These are phyloP conservation scores for Bellardia bayeri DNA, from an alignment of 2,888 invertebrate genomes.

Conservation along the genomic window DNA sequence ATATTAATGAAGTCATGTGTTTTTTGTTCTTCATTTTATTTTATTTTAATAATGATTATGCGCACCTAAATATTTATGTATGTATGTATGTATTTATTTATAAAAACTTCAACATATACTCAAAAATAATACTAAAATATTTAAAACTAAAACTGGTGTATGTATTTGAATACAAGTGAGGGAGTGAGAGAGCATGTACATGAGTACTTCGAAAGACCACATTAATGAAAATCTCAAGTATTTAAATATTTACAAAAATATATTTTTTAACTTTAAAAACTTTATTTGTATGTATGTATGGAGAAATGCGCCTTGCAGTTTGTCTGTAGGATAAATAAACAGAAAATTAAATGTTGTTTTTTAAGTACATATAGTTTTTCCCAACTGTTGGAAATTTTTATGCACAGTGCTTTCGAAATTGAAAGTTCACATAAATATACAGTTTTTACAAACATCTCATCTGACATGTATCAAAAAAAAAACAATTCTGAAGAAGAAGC, in stretches of 20 bases:
- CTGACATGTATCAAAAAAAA: not conserved
- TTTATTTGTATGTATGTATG: not conserved
- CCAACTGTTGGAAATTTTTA: slow-evolving; percentile 47
- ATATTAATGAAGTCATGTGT: slow-evolving; percentile 24
- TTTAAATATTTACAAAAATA: slow-evolving; percentile 12
- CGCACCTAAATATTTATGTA: slow-evolving; percentile 26
- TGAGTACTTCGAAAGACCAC: slow-evolving; percentile 14
- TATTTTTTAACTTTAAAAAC: slow-evolving; percentile 22
- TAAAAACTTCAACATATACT: slow-evolving; percentile 26
- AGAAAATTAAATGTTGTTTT: not conserved
- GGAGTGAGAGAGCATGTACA: not conserved
- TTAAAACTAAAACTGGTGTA: not conserved
- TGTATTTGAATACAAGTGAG: not conserved
- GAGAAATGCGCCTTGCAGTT: slow-evolving; percentile 17
- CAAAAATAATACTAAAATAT: slow-evolving; percentile 15
- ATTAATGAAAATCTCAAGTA: slow-evolving; percentile 35
- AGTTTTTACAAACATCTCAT: slow-evolving; percentile 34
- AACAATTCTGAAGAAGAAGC: not conserved
- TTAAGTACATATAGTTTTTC: not conserved
- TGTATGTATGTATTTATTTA: not conserved
- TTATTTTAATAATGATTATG: not conserved
- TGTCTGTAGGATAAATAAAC: not conserved
- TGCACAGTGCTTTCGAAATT: slow-evolving; percentile 53
- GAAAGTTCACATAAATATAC: slow-evolving; percentile 54
- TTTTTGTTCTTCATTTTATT: not conserved